Conservation (phyloP, 2,113 vertebrate genomes). For the Takifugu bimaculatus region DNA sequence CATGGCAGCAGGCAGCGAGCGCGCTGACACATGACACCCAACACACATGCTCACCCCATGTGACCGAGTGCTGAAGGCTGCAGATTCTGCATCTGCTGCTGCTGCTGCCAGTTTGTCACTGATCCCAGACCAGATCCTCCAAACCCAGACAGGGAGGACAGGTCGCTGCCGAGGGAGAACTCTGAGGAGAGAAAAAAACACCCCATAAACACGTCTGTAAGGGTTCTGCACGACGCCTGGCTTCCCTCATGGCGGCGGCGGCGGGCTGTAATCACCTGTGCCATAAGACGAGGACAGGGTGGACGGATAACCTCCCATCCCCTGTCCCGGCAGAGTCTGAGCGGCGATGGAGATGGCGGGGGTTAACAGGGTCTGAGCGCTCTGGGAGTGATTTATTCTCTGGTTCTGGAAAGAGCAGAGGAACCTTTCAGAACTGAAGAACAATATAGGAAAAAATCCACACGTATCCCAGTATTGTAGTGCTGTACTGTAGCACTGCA, state of each 20-base stretch:
- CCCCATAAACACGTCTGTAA: neutral
- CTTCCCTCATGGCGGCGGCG: no score
- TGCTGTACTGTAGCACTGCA: no score
- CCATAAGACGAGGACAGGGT: constrained; percentile 90
- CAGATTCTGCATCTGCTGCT: constrained; percentile 85
- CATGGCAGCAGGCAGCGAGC: no score
- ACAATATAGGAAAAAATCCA: neutral
- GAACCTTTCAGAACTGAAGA: neutral
- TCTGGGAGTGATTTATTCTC: constrained; percentile 97
- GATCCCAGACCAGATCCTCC: constrained; percentile 88
- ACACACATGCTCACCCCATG: constrained; percentile 82
- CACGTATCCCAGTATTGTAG: no score
- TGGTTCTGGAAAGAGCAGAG: constrained; percentile 81
- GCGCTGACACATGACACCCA: neutral
- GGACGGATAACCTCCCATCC: constrained; percentile 93
- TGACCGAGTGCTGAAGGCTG: constrained; percentile 89
- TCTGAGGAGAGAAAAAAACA: constrained; percentile 68
- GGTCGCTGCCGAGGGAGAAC: constrained; percentile 88
- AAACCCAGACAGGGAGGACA: constrained; percentile 86
- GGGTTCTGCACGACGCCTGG: no score
- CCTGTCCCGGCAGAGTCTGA: constrained; percentile 87
- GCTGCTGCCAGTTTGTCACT: constrained; percentile 89
- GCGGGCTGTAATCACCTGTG: constrained; percentile 78
- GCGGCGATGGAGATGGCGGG: constrained; percentile 90
- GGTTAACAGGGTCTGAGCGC: constrained; percentile 90